Percentiles rank a stretch among this genome's conserved stretches.
Conservation (phyloP, 2,797 vertebrate genomes). For the Rhadinocentrus ornatus region DNA sequence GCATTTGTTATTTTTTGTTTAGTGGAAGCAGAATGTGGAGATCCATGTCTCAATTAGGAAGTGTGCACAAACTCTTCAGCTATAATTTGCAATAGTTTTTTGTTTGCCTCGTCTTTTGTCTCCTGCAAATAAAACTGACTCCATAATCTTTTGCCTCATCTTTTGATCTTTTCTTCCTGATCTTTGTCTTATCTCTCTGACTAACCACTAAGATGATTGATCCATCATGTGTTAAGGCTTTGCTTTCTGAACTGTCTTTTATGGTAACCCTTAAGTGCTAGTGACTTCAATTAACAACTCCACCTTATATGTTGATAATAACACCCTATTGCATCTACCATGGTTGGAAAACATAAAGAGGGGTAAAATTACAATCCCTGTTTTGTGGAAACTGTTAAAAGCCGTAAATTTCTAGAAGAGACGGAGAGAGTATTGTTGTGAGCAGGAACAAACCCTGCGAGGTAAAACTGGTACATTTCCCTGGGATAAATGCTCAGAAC, state of each 20-base stretch:
- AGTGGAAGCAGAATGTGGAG: conserved; percentile 6
- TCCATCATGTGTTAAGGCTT: conserved; percentile 12
- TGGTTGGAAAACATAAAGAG: neutral
- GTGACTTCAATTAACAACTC: neutral
- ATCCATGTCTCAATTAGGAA: conserved; percentile 29
- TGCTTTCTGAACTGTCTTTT: neutral
- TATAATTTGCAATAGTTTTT: conserved; percentile 33
- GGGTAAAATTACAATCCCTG: neutral
- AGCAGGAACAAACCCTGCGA: conserved; percentile 17
- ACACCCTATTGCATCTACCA: neutral
- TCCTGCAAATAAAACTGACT: conserved; percentile 16
- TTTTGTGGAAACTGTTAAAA: conserved; percentile 2
- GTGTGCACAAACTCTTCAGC: neutral
- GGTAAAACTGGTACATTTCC: conserved; percentile 9
- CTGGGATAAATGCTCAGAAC: conserved; percentile 5
- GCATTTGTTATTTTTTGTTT: conserved; percentile 23
- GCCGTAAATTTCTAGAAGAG: neutral
- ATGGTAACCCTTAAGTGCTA: neutral
- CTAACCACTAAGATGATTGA: conserved; percentile 9
- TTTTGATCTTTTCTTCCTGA: too few species aligned
- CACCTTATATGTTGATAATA: neutral
- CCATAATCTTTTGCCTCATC: conserved; percentile 13
- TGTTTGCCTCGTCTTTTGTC: conserved; percentile 6
- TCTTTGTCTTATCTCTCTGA: neutral
- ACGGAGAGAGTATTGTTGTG: neutral